Conservation (phyloP, 2,113 vertebrate genomes). For the Irena cyanogastra region DNA sequence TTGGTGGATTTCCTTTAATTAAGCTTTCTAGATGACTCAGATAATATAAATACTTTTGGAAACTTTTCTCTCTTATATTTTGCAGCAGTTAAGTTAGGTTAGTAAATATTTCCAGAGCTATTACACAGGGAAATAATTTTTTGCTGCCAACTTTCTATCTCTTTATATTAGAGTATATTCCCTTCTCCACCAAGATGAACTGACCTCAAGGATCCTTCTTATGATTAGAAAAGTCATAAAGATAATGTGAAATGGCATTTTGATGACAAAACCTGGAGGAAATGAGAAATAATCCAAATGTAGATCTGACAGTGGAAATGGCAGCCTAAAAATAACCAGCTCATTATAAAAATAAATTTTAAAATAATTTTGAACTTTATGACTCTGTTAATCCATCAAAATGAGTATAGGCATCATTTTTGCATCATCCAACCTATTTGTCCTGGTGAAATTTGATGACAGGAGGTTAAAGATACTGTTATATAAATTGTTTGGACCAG, state of each 20-base stretch:
- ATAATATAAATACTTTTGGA: neutral
- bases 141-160: neutral
- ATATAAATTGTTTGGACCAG: neutral
- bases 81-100: neutral
- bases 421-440: neutral
- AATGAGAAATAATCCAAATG: neutral
- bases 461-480: neutral
- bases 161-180: neutral
- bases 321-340: neutral
- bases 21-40: neutral
- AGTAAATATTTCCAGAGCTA: neutral
- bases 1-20: slow-evolving; percentile 32
- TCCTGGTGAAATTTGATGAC: neutral
- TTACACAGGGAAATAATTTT: neutral
- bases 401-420: neutral
- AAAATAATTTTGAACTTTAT: neutral
- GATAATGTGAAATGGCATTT: neutral
- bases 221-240: neutral
- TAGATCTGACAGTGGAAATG: neutral
- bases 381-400: neutral
- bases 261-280: neutral
- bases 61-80: neutral
- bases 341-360: neutral
- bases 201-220: neutral
- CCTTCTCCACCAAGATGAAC: neutral